phyloP scores from a whole-genome alignment of 2,113 vertebrate genomes.

The Sander vitreus region DNA sequence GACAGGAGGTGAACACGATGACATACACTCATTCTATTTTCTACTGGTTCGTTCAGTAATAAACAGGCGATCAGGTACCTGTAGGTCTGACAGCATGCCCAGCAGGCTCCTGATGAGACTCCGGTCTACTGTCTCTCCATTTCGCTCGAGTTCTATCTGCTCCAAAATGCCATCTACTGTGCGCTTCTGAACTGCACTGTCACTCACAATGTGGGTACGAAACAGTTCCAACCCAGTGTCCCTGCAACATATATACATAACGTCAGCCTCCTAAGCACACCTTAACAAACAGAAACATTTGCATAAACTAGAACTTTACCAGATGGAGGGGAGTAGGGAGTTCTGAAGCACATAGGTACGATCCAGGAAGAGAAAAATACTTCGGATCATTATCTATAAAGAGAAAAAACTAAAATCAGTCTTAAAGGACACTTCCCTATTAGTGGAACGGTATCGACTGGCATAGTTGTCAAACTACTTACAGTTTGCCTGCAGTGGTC shows the following conservation, averaged over 20 bases:
- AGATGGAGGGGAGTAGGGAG: slow-evolving; percentile 98
- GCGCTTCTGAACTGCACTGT: slow-evolving; percentile 96
- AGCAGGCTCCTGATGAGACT: slow-evolving; percentile 95
- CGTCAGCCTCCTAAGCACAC: slow-evolving; percentile 13
- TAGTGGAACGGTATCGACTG: neutral
- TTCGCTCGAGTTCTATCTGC: slow-evolving; percentile 96
- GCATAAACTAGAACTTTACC: slow-evolving; percentile 83
- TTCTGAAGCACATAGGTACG: slow-evolving; percentile 99
- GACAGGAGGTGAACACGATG: neutral
- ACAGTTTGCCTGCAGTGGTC: slow-evolving; percentile 99
- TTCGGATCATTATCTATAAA: slow-evolving; percentile 97
- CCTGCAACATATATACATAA: slow-evolving; percentile 78
- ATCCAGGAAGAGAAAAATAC: slow-evolving; percentile 99
- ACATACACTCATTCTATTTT: neutral
- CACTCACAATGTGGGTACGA: slow-evolving; percentile 96
- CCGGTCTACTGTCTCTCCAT: slow-evolving; percentile 95
- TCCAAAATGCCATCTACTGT: slow-evolving; percentile 97
- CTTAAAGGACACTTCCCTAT: neutral
- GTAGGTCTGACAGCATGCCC: slow-evolving; percentile 98
- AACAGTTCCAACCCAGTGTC: slow-evolving; percentile 98
- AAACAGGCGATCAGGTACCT: slow-evolving; percentile 82
- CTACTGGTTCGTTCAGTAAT: too few species aligned
- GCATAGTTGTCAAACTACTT: slow-evolving; percentile 26
- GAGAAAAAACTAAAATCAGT: neutral
- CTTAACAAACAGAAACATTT: neutral